phyloP scores from a whole-genome alignment of 64 coral and sea anemone genomes.

The Pocillopora damicornis region DNA sequence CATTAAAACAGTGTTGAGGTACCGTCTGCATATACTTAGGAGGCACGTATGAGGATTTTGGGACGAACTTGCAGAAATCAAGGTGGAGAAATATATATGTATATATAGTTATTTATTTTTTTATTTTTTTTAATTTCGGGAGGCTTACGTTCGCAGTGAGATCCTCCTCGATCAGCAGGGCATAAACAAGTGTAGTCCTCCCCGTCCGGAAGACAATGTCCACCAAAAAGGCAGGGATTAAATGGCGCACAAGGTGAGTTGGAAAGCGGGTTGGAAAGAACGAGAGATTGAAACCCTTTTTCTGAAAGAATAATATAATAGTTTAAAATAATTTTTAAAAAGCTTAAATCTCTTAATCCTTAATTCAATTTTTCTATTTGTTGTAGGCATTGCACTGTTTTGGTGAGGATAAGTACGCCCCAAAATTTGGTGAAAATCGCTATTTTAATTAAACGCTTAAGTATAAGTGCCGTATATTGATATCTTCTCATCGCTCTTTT shows the following conservation, averaged over 20 bases:
- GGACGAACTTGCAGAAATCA: background rate
- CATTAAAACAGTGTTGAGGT: background rate
- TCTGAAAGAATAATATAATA: background rate
- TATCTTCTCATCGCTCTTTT: no score
- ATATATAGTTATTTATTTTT: no score
- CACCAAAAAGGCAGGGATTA: slow-evolving; percentile 61
- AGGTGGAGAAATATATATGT: background rate
- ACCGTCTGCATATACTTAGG: no score
- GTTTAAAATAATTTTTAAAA: no score
- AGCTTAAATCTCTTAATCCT: no score
- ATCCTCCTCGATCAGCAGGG: slow-evolving; percentile 29
- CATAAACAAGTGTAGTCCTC: slow-evolving; percentile 38
- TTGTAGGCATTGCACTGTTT: no score
- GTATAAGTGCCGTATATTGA: no score
- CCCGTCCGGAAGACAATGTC: slow-evolving; percentile 21
- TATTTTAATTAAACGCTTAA: no score
- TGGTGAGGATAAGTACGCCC: no score
- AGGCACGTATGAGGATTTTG: no score
- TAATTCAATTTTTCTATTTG: no score
- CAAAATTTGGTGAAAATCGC: no score
- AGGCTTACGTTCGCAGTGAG: slow-evolving; percentile 43
- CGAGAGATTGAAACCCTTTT: background rate
- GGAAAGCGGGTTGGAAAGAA: background rate
- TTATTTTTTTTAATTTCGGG: background rate
- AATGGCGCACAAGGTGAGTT: slow-evolving; percentile 3